A percentile compares a stretch with the other conserved stretches of the same genome.
phyloP scores from a whole-genome alignment of 2,113 vertebrate genomes.

The Australoheros scitulus region DNA sequence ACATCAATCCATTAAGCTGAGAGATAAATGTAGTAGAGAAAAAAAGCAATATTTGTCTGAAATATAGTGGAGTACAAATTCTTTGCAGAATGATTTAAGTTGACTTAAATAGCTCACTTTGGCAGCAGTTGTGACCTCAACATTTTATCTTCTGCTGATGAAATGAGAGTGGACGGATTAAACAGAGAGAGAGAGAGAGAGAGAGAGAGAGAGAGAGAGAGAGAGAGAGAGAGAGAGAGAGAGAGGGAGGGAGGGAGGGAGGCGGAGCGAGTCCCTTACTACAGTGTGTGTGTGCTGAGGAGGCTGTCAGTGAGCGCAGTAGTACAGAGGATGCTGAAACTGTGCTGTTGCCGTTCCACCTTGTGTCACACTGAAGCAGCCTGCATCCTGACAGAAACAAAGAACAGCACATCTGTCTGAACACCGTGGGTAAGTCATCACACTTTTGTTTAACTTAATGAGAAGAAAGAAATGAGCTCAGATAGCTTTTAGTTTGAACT shows the following conservation, averaged over 20 bases:
- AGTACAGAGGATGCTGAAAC: conserved; percentile 41
- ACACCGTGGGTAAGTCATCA: conserved; percentile 42
- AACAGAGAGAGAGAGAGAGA: conserved; percentile 8
- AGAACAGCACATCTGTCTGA: not conserved
- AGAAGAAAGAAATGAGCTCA: not conserved
- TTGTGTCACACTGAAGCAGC: conserved; percentile 28
- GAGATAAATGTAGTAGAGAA: not conserved
- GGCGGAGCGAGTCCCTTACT: conserved; percentile 46
- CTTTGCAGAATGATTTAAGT: not conserved
- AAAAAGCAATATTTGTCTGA: not conserved
- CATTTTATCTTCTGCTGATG: conserved; percentile 42
- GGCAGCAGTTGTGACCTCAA: conserved; percentile 15
- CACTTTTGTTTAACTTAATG: not conserved
- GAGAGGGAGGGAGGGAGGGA: not conserved
- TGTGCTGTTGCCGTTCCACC: conserved; percentile 20
- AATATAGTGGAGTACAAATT: not conserved
- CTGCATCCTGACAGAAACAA: not conserved
- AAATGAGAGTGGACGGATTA: conserved; percentile 57
- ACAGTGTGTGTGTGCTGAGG: conserved; percentile 31
- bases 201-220: not conserved
- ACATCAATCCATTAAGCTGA: not conserved
- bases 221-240: not conserved
- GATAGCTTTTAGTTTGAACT: not conserved
- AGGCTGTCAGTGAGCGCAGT: conserved; percentile 45
- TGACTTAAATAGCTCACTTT: conserved; percentile 4